Evolutionary conservation across 2,888 invertebrate species (phyloP).

Genomic region (Caenorhabditis virilis): DNA sequence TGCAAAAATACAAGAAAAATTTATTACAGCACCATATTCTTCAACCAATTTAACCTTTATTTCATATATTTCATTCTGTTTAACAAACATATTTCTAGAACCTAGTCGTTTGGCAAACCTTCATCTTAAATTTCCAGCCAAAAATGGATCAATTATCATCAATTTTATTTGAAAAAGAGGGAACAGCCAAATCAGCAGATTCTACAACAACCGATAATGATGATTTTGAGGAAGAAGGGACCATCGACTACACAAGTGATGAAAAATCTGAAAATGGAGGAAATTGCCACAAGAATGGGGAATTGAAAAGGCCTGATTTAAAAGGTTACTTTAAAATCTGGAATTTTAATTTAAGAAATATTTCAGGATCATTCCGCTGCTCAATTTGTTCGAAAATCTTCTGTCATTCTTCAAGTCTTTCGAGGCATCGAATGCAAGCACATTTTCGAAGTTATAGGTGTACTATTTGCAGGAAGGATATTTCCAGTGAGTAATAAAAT

Average conservation of each 20-base stretch:
- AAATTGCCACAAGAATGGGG: conserved; percentile 7
- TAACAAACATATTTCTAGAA: not conserved
- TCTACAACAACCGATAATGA: conserved; percentile 2
- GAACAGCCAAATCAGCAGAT: not conserved
- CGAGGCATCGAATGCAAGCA: conserved; percentile 64
- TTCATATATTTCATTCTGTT: too few species aligned
- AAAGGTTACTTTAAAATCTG: conserved; percentile 32
- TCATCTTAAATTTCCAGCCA: too few species aligned
- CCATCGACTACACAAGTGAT: conserved; percentile 27
- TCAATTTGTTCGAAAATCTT: conserved; percentile 61
- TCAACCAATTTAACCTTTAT: too few species aligned
- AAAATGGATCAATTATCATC: too few species aligned
- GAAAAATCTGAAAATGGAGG: conserved; percentile 11
- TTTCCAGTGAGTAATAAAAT: conserved; percentile 53
- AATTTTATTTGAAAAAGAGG: not conserved
- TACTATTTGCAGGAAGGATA: conserved; percentile 61
- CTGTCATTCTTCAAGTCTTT: conserved; percentile 63
- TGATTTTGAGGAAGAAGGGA: conserved; percentile 1
- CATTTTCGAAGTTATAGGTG: conserved; percentile 65
- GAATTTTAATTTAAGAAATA: not conserved
- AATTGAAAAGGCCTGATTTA: conserved; percentile 51
- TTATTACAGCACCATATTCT: too few species aligned
- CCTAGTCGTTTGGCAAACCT: too few species aligned
- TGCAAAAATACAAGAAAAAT: too few species aligned
- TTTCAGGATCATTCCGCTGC: conserved; percentile 61